These are phyloP conservation scores for Pseudopodoces humilis DNA, from an alignment of 2,113 vertebrate species.

Conservation along the genomic window DNA sequence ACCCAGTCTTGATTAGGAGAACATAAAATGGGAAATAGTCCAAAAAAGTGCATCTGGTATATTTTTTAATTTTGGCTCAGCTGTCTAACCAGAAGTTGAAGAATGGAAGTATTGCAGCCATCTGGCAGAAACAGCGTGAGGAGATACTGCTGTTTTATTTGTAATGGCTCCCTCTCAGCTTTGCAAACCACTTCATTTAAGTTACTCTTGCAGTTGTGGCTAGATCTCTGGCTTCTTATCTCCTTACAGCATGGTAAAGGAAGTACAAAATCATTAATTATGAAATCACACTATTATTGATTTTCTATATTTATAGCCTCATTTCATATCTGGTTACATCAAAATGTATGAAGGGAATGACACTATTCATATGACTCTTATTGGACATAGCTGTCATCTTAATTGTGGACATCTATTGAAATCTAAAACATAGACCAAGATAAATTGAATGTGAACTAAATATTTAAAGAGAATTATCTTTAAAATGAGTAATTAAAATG, in stretches of 20 bases:
- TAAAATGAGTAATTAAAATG: neutral
- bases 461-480: neutral
- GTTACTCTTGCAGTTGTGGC: neutral
- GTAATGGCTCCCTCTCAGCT: neutral
- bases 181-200: neutral
- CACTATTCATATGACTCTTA: neutral
- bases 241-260: neutral
- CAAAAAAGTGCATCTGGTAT: constrained; percentile 20
- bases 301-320: neutral
- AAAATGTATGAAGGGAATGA: neutral
- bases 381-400: neutral
- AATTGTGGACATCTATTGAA: neutral
- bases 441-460: neutral
- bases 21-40: neutral
- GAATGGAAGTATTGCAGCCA: neutral
- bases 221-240: neutral
- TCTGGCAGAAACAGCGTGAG: constrained; percentile 2
- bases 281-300: neutral
- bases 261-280: neutral
- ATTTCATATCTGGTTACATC: neutral
- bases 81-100: neutral
- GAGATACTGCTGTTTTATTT: neutral
- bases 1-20: neutral
- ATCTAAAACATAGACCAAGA: neutral
- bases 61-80: constrained; percentile 34